phyloP scores from a whole-genome alignment of 2,888 invertebrate genomes.

The Drosophila diplacantha region DNA sequence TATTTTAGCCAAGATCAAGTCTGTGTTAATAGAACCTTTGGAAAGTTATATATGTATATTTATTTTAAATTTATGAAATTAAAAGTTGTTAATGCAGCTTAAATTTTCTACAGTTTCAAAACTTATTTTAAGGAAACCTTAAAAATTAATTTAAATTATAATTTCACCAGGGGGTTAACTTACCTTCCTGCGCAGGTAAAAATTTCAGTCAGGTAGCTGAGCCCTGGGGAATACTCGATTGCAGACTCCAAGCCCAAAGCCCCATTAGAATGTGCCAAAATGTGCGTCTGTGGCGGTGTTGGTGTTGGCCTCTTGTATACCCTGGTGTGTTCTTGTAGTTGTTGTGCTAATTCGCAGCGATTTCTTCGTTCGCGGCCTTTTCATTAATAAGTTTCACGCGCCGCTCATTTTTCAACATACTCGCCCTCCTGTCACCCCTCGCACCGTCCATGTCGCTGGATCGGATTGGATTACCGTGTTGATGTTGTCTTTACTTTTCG shows the following conservation, averaged over 20 bases:
- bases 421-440: slow-evolving; percentile 20
- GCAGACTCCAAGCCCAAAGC: slow-evolving; percentile 9
- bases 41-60: not conserved
- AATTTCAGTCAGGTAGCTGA: slow-evolving; percentile 21
- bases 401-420: slow-evolving; percentile 67
- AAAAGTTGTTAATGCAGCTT: too few species aligned
- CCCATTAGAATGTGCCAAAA: slow-evolving; percentile 18
- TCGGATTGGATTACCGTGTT: slow-evolving; percentile 69
- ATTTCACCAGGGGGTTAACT: not conserved
- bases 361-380: slow-evolving; percentile 62
- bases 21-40: not conserved
- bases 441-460: slow-evolving; percentile 41
- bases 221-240: slow-evolving; percentile 3
- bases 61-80: too few species aligned
- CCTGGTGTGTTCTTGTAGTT: slow-evolving; percentile 32
- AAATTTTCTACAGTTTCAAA: not conserved
- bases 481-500: slow-evolving; percentile 58
- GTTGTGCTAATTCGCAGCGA: slow-evolving; percentile 58
- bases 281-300: not conserved
- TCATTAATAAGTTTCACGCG: slow-evolving; percentile 74
- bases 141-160: not conserved
- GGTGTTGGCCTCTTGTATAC: slow-evolving; percentile 12
- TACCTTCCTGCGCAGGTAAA: slow-evolving; percentile 5
- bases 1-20: not conserved
- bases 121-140: not conserved